Evolutionary conservation across 2,888 invertebrate species (phyloP).

Genomic region (Agonum fuliginosum): DNA sequence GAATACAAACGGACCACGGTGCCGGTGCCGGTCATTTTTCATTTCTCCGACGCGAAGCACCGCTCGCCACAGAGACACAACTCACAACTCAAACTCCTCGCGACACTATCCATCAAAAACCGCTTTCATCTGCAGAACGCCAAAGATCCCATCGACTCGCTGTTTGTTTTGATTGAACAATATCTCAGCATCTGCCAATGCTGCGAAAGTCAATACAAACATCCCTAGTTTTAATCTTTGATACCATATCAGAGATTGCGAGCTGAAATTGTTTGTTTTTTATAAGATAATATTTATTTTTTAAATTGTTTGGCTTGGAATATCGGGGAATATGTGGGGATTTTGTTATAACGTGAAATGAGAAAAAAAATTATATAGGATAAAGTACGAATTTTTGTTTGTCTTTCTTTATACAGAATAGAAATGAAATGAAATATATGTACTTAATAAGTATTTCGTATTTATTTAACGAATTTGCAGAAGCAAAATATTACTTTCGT

Average conservation of each 20-base stretch:
- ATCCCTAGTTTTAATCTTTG: slow-evolving; percentile 20
- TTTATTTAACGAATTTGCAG: no score
- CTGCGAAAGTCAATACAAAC: slow-evolving; percentile 28
- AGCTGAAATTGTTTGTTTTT: slow-evolving; percentile 9
- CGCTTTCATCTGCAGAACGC: slow-evolving; percentile 39
- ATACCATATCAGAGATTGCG: slow-evolving; percentile 26
- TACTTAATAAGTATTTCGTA: no score
- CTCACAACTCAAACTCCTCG: neutral
- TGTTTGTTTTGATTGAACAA: slow-evolving; percentile 40
- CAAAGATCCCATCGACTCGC: slow-evolving; percentile 36
- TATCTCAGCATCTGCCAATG: slow-evolving; percentile 8
- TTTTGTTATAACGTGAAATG: neutral
- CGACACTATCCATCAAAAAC: slow-evolving; percentile 46
- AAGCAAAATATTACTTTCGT: no score
- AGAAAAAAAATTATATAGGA: no score
- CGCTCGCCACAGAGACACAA: neutral
- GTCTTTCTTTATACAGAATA: neutral
- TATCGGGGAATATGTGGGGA: neutral
- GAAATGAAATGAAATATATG: no score
- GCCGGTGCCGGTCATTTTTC: slow-evolving; percentile 26
- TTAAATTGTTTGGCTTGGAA: slow-evolving; percentile 21
- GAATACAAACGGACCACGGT: neutral
- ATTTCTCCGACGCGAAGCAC: neutral
- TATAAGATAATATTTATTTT: slow-evolving; percentile 35
- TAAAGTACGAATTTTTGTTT: slow-evolving; percentile 15